Evolutionary conservation across 2,888 invertebrate genomes (phyloP).

Genomic region (Slavum lentiscoides): DNA sequence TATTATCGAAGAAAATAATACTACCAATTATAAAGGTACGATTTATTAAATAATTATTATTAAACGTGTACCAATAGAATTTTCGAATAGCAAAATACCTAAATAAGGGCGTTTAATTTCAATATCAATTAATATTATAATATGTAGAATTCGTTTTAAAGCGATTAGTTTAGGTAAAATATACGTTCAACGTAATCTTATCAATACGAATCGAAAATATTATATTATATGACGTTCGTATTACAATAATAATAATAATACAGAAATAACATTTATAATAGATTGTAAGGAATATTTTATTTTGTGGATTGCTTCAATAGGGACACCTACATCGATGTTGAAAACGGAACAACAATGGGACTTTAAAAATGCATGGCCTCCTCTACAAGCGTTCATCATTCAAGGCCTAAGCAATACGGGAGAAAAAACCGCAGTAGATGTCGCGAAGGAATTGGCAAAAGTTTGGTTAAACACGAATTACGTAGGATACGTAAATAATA

Average conservation of each 20-base stretch:
- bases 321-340: constrained; percentile 70
- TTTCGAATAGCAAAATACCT: too few relatives aligned
- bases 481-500: constrained; percentile 64
- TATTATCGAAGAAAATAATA: constrained; percentile 46
- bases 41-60: too few relatives aligned
- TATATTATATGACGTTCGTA: too few relatives aligned
- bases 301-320: constrained; percentile 58
- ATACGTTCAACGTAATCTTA: too few relatives aligned
- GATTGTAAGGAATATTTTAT: neutral
- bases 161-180: too few relatives aligned
- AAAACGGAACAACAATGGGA: constrained; percentile 78
- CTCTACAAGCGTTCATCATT: constrained; percentile 75
- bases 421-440: constrained; percentile 63
- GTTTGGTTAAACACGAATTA: constrained; percentile 70
- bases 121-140: too few relatives aligned
- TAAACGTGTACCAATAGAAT: too few relatives aligned
- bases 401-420: constrained; percentile 69
- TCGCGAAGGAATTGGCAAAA: constrained; percentile 70
- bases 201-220: too few relatives aligned
- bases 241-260: too few relatives aligned
- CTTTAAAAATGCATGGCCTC: constrained; percentile 84
- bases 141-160: too few relatives aligned
- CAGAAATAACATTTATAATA: too few relatives aligned
- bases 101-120: too few relatives aligned
- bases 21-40: constrained; percentile 42